Percentiles rank a stretch among this genome's conserved stretches.
These are phyloP conservation scores for Tachina lurida DNA, from an alignment of 2,888 invertebrate species.

Conservation along the genomic window DNA sequence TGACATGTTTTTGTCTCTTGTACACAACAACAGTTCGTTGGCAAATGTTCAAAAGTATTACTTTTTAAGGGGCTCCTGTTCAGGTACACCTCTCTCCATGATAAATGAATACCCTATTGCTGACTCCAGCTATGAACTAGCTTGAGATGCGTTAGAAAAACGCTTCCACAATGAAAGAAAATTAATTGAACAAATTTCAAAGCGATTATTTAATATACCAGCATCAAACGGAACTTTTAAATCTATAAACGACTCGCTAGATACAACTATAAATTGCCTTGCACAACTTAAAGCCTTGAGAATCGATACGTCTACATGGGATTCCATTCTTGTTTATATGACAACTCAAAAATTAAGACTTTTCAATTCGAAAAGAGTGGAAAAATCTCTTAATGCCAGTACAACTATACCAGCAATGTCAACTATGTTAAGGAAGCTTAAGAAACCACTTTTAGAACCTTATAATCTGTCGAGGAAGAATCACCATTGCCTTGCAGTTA, in stretches of 20 bases:
- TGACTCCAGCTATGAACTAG: slow-evolving; percentile 44
- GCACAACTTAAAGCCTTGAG: not conserved
- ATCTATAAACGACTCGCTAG: slow-evolving; percentile 32
- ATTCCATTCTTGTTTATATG: slow-evolving; percentile 22
- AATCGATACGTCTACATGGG: slow-evolving; percentile 22
- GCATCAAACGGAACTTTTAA: slow-evolving; percentile 17
- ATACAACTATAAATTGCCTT: slow-evolving; percentile 8
- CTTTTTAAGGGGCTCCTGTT: slow-evolving; percentile 5
- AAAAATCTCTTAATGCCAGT: slow-evolving; percentile 12
- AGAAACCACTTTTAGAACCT: slow-evolving; percentile 9
- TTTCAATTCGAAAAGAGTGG: slow-evolving; percentile 12
- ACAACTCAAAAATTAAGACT: slow-evolving; percentile 6
- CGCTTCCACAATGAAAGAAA: slow-evolving; percentile 42
- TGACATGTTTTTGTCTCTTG: slow-evolving; percentile 52
- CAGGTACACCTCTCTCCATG: slow-evolving; percentile 28
- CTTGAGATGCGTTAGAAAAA: not conserved
- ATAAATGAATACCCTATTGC: slow-evolving; percentile 46
- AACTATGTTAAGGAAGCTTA: not conserved
- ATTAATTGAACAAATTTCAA: slow-evolving; percentile 39
- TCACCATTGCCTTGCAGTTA: not conserved
- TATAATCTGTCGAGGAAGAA: slow-evolving; percentile 14
- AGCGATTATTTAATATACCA: slow-evolving; percentile 21
- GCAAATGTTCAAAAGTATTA: slow-evolving; percentile 57
- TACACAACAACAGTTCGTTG: slow-evolving; percentile 37
- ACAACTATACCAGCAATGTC: not conserved